Conservation (phyloP, 1,140 invertebrate species). For the honey bee (Apis mellifera) region DNA sequence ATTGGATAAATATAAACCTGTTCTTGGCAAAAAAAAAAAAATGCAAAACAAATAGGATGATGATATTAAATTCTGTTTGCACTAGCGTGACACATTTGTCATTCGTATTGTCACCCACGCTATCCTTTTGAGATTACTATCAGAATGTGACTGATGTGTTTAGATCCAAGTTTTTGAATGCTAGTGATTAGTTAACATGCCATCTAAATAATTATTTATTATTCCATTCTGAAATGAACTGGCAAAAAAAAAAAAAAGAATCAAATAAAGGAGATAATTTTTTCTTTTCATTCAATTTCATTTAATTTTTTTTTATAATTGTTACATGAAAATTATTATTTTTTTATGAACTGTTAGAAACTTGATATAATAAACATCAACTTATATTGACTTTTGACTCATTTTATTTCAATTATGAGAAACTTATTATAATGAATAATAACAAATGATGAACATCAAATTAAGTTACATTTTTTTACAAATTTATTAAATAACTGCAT, state of each 20-base stretch:
- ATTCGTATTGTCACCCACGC: constrained; percentile 22
- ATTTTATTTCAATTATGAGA: neutral
- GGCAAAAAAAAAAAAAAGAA: neutral
- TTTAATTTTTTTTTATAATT: neutral
- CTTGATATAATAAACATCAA: neutral
- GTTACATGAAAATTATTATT: neutral
- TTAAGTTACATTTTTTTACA: too few species aligned
- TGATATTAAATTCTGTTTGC: constrained; percentile 34
- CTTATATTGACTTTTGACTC: neutral
- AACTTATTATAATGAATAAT: too few species aligned
- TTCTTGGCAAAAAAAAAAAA: too few species aligned
- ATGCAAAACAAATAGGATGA: neutral
- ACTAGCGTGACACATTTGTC: constrained; percentile 30
- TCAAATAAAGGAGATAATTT: neutral
- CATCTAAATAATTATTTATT: constrained; percentile 21
- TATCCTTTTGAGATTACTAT: constrained; percentile 5
- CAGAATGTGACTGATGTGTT: neutral
- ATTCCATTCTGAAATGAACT: neutral
- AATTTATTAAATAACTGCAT: too few species aligned
- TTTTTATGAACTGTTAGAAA: neutral
- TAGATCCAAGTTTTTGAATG: constrained; percentile 11
- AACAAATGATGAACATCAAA: too few species aligned
- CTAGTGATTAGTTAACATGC: constrained; percentile 22
- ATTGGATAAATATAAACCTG: constrained; percentile 7
- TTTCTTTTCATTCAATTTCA: neutral